Evolutionary conservation across 1,140 invertebrate genomes (phyloP).

Genomic region (Steinernema khuongi): DNA sequence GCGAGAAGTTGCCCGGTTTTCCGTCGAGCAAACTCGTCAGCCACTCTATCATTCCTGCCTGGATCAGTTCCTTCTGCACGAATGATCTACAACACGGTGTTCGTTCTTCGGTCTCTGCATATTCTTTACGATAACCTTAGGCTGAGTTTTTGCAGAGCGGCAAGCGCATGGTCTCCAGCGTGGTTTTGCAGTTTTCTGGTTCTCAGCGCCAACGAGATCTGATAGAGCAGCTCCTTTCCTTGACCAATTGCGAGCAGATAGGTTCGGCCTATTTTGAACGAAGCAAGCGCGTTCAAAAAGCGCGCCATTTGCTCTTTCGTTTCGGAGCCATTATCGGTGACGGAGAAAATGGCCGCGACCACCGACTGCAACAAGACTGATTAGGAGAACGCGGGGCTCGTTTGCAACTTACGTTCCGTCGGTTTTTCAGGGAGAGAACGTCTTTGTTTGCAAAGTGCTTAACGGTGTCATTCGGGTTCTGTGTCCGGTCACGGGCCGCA

Average conservation of each 20-base stretch:
- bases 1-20: slow-evolving; percentile 25
- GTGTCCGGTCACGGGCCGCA: neutral
- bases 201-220: slow-evolving; percentile 43
- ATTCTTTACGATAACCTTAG: slow-evolving; percentile 31
- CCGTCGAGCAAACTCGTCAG: slow-evolving; percentile 31
- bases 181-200: slow-evolving; percentile 32
- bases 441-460: slow-evolving; percentile 42
- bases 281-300: slow-evolving; percentile 44
- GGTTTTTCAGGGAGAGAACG: slow-evolving; percentile 41
- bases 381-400: neutral
- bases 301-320: slow-evolving; percentile 43
- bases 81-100: slow-evolving; percentile 26
- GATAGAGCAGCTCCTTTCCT: slow-evolving; percentile 45
- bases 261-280: slow-evolving; percentile 42
- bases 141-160: slow-evolving; percentile 45
- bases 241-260: slow-evolving; percentile 38
- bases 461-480: slow-evolving; percentile 18
- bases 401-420: slow-evolving; percentile 37
- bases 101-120: neutral
- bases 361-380: slow-evolving; percentile 37
- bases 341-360: slow-evolving; percentile 40
- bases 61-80: slow-evolving; percentile 48
- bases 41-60: slow-evolving; percentile 49
- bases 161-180: slow-evolving; percentile 42
- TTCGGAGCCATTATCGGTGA: slow-evolving; percentile 28